Evolutionary conservation across 2,113 vertebrate genomes (phyloP).

Genomic region (Aegypius monachus): DNA sequence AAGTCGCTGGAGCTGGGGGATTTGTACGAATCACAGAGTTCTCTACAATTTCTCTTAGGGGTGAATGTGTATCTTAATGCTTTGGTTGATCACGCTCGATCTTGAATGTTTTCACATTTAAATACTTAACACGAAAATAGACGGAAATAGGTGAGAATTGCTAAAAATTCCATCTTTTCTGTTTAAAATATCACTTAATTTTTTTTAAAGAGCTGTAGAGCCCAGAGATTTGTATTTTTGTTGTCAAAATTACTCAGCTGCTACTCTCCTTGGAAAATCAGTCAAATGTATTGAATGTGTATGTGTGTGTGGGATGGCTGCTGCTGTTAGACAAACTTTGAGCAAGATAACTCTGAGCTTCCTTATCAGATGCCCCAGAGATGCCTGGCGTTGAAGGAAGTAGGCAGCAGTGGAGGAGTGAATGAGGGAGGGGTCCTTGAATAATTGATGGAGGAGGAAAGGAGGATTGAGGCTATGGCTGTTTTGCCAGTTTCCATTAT

Average conservation of each 20-base stretch:
- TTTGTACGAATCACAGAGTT: background rate
- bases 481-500: background rate
- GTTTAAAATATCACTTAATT: background rate
- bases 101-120: background rate
- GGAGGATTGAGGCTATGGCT: background rate
- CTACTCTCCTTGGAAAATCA: background rate
- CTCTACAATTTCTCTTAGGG: background rate
- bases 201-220: background rate
- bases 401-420: background rate
- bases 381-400: background rate
- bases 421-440: background rate
- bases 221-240: background rate
- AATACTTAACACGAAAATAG: background rate
- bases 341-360: background rate
- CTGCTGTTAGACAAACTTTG: background rate
- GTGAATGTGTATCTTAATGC: background rate
- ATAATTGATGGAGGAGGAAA: background rate
- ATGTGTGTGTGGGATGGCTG: background rate
- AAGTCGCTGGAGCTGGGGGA: background rate
- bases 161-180: background rate
- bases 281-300: background rate
- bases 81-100: background rate
- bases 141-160: background rate
- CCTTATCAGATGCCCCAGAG: conserved; percentile 12
- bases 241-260: background rate